phyloP scores from a whole-genome alignment of 2,113 vertebrate genomes.

The Phalacrocorax brasilianus region DNA sequence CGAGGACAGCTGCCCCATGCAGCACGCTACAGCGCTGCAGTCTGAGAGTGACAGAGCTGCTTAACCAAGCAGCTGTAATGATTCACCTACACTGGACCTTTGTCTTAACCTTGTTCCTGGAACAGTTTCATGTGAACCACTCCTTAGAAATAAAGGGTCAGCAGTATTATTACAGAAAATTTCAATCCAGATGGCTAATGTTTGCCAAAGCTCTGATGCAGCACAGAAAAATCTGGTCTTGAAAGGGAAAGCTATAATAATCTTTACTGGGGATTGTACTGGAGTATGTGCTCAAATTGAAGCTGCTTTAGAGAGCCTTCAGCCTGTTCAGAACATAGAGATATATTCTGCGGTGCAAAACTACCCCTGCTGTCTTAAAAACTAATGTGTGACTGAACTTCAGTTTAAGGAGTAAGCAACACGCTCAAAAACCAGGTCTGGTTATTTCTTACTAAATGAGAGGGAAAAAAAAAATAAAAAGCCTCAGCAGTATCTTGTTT shows the following conservation, averaged over 20 bases:
- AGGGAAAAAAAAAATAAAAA: neutral
- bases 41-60: neutral
- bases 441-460: neutral
- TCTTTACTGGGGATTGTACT: neutral
- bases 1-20: fast-evolving
- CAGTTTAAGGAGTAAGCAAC: neutral
- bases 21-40: neutral
- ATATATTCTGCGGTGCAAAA: neutral
- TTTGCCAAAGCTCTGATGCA: neutral
- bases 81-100: neutral
- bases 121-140: neutral
- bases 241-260: neutral
- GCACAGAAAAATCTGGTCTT: neutral
- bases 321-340: neutral
- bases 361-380: neutral
- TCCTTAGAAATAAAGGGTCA: neutral
- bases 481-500: neutral
- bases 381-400: neutral
- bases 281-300: neutral
- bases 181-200: neutral
- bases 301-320: neutral
- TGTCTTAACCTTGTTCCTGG: neutral
- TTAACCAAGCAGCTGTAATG: neutral
- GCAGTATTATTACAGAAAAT: neutral
- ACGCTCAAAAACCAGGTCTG: neutral